Evolutionary conservation across 35 echinoderm and acorn worm species (phyloP), one percentile per base, ranked within the genome.

Genomic region (Nesometra sesokonis): DNA sequence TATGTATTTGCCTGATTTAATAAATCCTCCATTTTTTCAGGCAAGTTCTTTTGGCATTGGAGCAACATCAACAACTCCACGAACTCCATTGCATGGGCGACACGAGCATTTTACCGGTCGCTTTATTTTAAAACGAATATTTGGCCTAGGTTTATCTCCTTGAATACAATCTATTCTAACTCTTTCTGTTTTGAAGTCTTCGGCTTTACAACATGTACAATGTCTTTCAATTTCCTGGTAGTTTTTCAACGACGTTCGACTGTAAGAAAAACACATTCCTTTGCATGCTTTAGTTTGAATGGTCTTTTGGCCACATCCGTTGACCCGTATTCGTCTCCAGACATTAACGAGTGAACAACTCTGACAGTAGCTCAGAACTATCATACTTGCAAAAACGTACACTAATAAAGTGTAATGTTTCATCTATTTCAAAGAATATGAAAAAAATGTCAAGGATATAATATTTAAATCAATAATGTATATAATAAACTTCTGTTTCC

Each of bases 151-250:
- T 17, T 79, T 86, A 47, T 7, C 34, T 17, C 87, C 46, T 19
- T n/a, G 31, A 23, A 76, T 80, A 78, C 91, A 92, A 19, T 78
- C 39, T 11, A 92, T 52, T 57, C 29, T 15, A 0, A 84, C 21
- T 17, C 34, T 79, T 17, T 76, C n/a, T 29, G 40, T 67, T 27
- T 43, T 13, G 40, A 80, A 79, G 5, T 80, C 82, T 23, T 76
- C 35, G 31, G 89, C 91, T 38, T 93, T 77, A 33, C 91, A 93
- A 37, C 91, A 93, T 32, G 80, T 57, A 46, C 91, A 93, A 30
- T 82, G 77, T 17, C 87, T 30, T 77, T 93, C 91, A 31, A 89
- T 82, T 46, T 86, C 87, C 9, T 85, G 46, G 77, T 89, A 86
- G 83, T 93, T 89, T 47, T 52, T 86, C 0, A 87, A 84, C 33